Percentiles rank a stretch among this genome's conserved stretches.
Conservation (phyloP, 2,797 vertebrate species). For the Falco cherrug region DNA sequence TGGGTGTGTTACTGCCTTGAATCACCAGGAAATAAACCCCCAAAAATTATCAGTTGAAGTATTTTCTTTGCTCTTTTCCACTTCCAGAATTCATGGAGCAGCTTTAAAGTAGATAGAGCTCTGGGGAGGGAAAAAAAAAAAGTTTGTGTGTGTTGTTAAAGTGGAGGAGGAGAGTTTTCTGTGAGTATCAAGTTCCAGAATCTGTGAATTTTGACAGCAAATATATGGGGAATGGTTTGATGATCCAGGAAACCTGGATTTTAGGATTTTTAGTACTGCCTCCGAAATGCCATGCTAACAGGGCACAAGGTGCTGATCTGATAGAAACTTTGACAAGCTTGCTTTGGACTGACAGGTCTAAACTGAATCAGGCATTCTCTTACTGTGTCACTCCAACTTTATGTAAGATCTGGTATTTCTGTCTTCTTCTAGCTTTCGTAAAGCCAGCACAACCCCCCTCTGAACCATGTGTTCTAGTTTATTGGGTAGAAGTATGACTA, state of each 20-base stretch:
- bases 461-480: not conserved
- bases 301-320: not conserved
- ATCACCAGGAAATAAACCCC: not conserved
- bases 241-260: not conserved
- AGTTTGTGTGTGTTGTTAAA: not conserved
- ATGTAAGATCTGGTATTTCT: not conserved
- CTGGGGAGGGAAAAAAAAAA: not conserved
- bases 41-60: not conserved
- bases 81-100: not conserved
- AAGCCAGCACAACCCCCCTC: not conserved
- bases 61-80: not conserved
- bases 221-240: not conserved
- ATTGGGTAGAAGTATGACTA: not conserved
- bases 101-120: not conserved
- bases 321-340: not conserved
- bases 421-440: not conserved
- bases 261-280: not conserved
- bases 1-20: not conserved
- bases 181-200: not conserved
- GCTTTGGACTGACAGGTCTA: not conserved
- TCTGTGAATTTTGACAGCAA: not conserved
- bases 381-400: not conserved
- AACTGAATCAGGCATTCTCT: not conserved
- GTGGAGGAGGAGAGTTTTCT: not conserved
- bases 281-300: not conserved